phyloP scores from a whole-genome alignment of 2,113 vertebrate species.

The Tiliqua scincoides region DNA sequence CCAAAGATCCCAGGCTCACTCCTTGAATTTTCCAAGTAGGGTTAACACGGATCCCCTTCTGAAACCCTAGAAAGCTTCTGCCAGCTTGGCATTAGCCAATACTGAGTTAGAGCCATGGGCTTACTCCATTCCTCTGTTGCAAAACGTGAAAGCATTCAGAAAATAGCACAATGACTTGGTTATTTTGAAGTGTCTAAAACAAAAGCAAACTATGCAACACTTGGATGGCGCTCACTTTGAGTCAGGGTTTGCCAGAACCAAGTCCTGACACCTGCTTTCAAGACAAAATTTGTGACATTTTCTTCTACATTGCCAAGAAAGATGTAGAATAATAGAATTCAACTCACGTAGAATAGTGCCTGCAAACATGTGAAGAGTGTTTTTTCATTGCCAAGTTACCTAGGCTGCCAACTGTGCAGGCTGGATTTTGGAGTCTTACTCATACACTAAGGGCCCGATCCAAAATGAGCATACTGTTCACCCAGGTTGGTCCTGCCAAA shows the following conservation, averaged over 20 bases:
- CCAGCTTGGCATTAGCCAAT: no score
- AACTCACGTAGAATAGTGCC: not conserved
- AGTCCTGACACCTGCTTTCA: not conserved
- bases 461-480: no score
- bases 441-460: no score
- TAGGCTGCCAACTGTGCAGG: no score
- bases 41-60: no score
- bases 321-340: not conserved
- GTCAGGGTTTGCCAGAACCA: not conserved
- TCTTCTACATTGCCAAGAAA: not conserved
- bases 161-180: not conserved
- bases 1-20: constrained; percentile 28
- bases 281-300: not conserved
- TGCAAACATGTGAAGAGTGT: not conserved
- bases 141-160: not conserved
- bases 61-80: no score
- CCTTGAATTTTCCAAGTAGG: not conserved
- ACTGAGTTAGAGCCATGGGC: no score
- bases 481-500: constrained; percentile 21
- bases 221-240: not conserved
- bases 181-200: not conserved
- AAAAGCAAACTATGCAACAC: not conserved
- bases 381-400: not conserved
- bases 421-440: no score
- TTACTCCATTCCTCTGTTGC: not conserved